These are phyloP conservation scores for Cyanoderma ruficeps DNA, from an alignment of 2,113 vertebrate species.

Conservation along the genomic window DNA sequence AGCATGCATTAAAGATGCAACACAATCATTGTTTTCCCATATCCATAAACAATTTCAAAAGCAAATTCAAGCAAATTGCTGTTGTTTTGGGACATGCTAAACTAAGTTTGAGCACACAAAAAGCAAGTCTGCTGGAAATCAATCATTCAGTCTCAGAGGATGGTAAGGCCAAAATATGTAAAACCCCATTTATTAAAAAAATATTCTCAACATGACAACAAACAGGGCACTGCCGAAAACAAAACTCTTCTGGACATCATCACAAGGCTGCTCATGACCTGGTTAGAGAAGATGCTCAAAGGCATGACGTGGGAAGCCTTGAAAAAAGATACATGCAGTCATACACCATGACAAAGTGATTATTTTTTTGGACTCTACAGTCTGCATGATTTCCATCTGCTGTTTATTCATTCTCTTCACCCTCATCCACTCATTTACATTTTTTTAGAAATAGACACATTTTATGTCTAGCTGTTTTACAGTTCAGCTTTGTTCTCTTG, in stretches of 20 bases:
- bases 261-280: background rate
- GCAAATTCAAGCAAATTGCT: background rate
- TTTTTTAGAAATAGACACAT: background rate
- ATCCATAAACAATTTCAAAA: background rate
- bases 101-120: background rate
- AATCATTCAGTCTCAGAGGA: background rate
- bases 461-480: background rate
- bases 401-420: slow-evolving; percentile 19
- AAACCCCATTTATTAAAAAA: background rate
- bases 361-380: background rate
- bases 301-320: background rate
- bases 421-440: slow-evolving; percentile 12
- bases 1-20: background rate
- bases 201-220: background rate
- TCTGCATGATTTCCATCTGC: slow-evolving; percentile 20
- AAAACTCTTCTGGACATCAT: slow-evolving; percentile 4
- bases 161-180: background rate
- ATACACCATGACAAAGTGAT: background rate
- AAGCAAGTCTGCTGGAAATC: background rate
- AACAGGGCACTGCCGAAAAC: background rate
- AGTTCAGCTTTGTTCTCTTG: background rate
- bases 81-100: background rate
- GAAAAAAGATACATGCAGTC: background rate
- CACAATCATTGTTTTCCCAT: background rate
- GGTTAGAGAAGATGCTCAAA: background rate